phyloP scores from a whole-genome alignment of 37 sponge, comb jelly and placozoan species.

The Theonella swinhoei region DNA sequence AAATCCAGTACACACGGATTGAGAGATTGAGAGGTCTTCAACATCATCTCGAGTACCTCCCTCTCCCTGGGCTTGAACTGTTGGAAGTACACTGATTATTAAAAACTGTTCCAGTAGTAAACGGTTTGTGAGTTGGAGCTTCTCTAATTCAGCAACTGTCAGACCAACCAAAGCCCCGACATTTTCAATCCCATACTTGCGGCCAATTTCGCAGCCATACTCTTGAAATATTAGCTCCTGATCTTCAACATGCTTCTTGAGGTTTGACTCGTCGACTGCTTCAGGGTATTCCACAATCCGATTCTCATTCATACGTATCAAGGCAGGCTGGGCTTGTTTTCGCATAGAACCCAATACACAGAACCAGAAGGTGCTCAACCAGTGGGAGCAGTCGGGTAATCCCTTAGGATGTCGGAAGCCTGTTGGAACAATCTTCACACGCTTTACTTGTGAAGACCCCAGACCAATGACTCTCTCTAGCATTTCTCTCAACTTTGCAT shows the following conservation, averaged over 20 bases:
- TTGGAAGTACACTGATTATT: neutral
- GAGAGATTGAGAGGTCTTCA: no score
- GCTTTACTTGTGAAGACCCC: neutral
- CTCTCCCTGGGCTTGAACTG: no score
- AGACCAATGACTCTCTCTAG: neutral
- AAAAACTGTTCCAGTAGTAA: neutral
- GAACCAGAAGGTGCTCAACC: constrained; percentile 23
- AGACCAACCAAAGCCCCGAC: neutral
- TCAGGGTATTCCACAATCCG: neutral
- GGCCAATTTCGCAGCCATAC: neutral
- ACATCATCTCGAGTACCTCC: no score
- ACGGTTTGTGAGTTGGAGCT: neutral
- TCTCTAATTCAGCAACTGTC: neutral
- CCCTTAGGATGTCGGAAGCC: neutral
- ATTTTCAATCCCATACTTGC: neutral
- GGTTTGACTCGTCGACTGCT: neutral
- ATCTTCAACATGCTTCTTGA: neutral
- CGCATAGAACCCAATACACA: neutral
- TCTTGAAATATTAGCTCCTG: neutral
- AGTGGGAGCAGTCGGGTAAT: constrained; percentile 2
- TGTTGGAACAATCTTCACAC: neutral
- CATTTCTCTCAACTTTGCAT: neutral
- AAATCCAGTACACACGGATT: no score
- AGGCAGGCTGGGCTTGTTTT: neutral
- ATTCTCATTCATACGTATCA: neutral